Conservation (phyloP, 1,140 invertebrate species). For the Trachymyrmex cornetzi region DNA sequence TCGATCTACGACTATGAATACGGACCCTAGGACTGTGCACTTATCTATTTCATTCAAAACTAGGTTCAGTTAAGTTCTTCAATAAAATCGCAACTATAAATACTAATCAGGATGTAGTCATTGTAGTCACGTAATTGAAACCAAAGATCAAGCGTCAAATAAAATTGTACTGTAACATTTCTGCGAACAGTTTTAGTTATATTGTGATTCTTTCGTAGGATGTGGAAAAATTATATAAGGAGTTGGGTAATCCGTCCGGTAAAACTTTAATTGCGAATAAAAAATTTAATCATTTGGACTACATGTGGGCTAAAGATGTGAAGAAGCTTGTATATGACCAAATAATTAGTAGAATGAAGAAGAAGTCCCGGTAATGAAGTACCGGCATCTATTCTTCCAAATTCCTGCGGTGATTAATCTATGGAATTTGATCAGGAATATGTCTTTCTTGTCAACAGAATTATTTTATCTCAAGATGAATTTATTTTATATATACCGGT, state of each 20-base stretch:
- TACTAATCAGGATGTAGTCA: too few species aligned
- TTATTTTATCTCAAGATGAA: background rate
- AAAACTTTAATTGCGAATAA: constrained; percentile 86
- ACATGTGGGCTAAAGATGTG: constrained; percentile 89
- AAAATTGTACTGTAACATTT: background rate
- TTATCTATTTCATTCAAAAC: too few species aligned
- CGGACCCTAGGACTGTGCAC: too few species aligned
- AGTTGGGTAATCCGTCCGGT: constrained; percentile 86
- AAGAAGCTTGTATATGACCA: constrained; percentile 88
- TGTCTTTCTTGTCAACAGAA: background rate
- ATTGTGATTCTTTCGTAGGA: constrained; percentile 76
- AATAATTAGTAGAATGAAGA: constrained; percentile 16
- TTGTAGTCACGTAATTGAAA: too few species aligned
- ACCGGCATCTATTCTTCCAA: background rate
- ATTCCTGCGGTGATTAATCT: background rate
- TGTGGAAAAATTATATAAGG: constrained; percentile 79
- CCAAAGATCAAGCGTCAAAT: too few species aligned
- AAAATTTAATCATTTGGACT: constrained; percentile 90
- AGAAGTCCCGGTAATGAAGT: background rate
- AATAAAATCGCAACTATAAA: too few species aligned
- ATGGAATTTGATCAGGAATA: background rate
- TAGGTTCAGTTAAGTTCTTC: too few species aligned
- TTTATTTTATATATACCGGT: background rate
- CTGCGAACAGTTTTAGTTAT: background rate
- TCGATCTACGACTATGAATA: too few species aligned